phyloP scores from a whole-genome alignment of 2,113 vertebrate genomes.

The Athene cunicularia region DNA sequence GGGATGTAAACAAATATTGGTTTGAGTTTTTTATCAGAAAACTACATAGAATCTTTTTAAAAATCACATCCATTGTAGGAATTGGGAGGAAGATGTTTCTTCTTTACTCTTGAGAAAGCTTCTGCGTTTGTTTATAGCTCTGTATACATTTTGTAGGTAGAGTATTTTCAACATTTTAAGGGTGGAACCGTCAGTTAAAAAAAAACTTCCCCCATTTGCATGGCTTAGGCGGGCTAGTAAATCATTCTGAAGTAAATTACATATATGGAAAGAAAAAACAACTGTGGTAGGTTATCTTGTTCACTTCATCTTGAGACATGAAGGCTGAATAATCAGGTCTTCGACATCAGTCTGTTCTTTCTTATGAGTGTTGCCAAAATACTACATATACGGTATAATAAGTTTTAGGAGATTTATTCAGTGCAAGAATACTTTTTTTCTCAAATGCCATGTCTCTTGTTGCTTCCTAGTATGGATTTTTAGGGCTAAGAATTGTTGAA shows the following conservation, averaged over 20 bases:
- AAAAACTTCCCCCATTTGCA: neutral
- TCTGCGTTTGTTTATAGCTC: neutral
- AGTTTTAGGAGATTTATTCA: neutral
- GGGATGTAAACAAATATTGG: neutral
- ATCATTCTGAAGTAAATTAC: neutral
- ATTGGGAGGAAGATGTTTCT: neutral
- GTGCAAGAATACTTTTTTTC: neutral
- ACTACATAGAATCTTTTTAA: neutral
- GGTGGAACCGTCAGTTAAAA: neutral
- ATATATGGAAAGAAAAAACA: neutral
- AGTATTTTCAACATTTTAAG: neutral
- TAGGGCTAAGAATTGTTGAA: neutral
- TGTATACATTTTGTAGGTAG: neutral
- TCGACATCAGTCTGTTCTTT: neutral
- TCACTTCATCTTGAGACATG: neutral
- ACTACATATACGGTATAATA: too few species aligned
- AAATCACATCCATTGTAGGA: neutral
- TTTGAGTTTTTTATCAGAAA: neutral
- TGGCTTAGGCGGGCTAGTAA: neutral
- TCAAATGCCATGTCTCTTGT: neutral
- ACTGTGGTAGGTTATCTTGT: neutral
- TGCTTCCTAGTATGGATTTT: too few species aligned
- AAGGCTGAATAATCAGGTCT: neutral
- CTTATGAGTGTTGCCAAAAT: neutral
- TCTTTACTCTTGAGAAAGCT: neutral